phyloP scores from a whole-genome alignment of 2,888 invertebrate species.

The Thecophora atra region DNA sequence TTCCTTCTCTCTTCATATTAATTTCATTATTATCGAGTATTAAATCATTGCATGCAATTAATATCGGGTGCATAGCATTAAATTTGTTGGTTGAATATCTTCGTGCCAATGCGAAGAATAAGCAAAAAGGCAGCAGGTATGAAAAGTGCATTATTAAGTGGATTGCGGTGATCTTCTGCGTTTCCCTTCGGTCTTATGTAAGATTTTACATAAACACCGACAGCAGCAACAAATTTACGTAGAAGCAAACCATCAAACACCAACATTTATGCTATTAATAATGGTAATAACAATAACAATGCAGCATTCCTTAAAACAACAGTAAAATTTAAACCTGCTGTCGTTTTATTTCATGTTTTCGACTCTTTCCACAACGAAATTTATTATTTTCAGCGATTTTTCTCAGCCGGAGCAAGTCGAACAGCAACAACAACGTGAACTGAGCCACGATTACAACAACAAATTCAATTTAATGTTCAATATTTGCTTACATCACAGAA shows the following conservation, averaged over 20 bases:
- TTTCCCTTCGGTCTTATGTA: background rate
- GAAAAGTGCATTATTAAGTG: no score
- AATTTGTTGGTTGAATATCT: background rate
- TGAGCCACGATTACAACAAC: constrained; percentile 28
- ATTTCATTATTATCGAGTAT: no score
- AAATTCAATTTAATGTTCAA: constrained; percentile 41
- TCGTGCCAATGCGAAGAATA: background rate
- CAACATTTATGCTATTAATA: background rate
- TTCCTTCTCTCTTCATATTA: no score
- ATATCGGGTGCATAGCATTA: no score
- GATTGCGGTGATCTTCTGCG: constrained; percentile 3
- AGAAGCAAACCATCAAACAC: background rate
- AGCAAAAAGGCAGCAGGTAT: background rate
- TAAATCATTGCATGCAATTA: no score
- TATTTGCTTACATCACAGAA: constrained; percentile 39
- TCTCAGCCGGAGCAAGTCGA: no score
- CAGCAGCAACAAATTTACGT: background rate
- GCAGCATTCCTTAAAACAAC: background rate
- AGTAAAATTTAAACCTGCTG: background rate
- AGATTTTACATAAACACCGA: background rate
- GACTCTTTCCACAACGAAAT: background rate
- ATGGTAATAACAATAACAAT: background rate
- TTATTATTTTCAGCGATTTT: constrained; percentile 13
- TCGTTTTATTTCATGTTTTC: background rate
- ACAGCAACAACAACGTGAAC: background rate